Conservation (phyloP, 1,140 invertebrate species). For the Xylocopa sonorina region DNA sequence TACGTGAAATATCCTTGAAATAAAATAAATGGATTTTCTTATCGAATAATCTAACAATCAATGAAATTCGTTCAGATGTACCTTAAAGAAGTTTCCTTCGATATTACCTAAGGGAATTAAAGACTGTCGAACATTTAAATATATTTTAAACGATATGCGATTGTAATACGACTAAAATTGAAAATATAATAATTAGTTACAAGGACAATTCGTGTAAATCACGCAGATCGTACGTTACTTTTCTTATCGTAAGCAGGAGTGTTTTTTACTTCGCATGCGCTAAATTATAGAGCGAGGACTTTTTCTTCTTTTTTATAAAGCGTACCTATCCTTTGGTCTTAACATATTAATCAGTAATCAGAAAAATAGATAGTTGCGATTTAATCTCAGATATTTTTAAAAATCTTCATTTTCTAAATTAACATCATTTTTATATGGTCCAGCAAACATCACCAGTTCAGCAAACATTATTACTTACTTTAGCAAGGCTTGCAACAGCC, state of each 20-base stretch:
- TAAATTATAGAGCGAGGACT: conserved; percentile 1
- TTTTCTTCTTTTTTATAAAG: background rate
- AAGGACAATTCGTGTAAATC: too few relatives aligned
- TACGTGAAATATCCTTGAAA: too few relatives aligned
- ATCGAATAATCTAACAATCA: conserved; percentile 18
- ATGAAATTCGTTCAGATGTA: conserved; percentile 36
- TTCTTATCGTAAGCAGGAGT: background rate
- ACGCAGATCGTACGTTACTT: background rate
- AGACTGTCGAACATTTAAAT: too few relatives aligned
- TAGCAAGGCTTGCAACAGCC: too few relatives aligned
- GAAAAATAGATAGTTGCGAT: too few relatives aligned
- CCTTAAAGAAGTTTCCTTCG: conserved; percentile 26
- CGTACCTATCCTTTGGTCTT: background rate
- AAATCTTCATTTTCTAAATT: too few relatives aligned
- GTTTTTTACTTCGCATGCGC: conserved; percentile 12
- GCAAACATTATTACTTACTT: too few relatives aligned
- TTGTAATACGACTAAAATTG: background rate
- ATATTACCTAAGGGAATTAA: background rate
- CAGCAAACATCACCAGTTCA: too few relatives aligned
- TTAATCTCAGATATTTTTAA: too few relatives aligned
- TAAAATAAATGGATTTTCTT: too few relatives aligned
- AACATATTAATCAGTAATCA: background rate
- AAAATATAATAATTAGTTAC: too few relatives aligned
- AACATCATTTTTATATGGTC: too few relatives aligned
- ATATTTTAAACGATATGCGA: background rate